Evolutionary conservation across 2,888 invertebrate genomes (phyloP), one percentile per base, ranked within the genome.

Genomic region (Tridacna gigas): DNA sequence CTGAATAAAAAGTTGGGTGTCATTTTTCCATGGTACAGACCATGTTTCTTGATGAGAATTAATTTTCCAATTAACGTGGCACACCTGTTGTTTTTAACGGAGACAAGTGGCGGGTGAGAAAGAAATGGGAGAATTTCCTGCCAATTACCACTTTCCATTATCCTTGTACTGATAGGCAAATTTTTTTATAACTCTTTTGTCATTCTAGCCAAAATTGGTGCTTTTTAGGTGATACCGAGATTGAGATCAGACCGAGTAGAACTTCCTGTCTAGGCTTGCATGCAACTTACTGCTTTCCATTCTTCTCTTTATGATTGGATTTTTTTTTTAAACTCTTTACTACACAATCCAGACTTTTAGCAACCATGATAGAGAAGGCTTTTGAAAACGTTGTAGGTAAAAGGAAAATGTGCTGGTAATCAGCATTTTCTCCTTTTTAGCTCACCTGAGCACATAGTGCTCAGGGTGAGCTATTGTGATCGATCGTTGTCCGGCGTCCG

Each of bases 11-110:
- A 20, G n/a, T 65, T 67, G 71, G 25, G 71, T 71, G 71, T 25
- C 71, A 71, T 51, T 71, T 71, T 71, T 47, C n/a, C 22, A 13
- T 71, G 71, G 25, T 51, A 71, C 51, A 71, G 51, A 26, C 47
- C 51, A 51, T 37, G 37, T 71, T 71, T 37, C 45, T 37, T 26
- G n/a, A 4, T 20, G 45, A 25, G 67, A 80, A 83, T 83, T 77
- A 80, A 83, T 80, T 78, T 74, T 74, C 65, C 80, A 83, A 83
- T 83, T 83, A 83, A 80, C 77, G 56, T 60, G 61, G 56, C 51
- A 45, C 83, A 83, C 83, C 83, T 83, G 83, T 80, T 83, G 80
- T 80, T 74, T 66, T 66, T 73, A 76, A 37, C 56, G 73, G 56
- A 77, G 63, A 77, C 69, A 77, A 76, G 76, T 73, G 63, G 69